These are phyloP conservation scores for Tenrec ecaudatus DNA, from an alignment of 2,113 vertebrate species.

Conservation along the genomic window DNA sequence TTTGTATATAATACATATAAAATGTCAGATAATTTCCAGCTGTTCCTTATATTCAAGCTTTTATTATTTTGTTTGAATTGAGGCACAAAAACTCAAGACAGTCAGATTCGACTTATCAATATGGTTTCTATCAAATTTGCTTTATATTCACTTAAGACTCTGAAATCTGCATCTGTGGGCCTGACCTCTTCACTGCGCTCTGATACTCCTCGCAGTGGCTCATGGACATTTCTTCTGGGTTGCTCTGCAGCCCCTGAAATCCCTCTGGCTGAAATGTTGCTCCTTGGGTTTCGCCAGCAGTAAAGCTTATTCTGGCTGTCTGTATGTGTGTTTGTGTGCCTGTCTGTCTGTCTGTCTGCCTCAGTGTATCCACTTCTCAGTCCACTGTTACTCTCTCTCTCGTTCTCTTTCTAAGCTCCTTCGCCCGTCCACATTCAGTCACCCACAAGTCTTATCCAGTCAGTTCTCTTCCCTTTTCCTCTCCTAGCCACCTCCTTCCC, in stretches of 20 bases:
- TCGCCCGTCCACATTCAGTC: background rate
- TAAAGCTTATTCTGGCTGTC: background rate
- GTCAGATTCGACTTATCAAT: constrained; percentile 25
- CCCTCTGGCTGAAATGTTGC: background rate
- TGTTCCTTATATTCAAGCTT: constrained; percentile 29
- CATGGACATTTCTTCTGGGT: background rate
- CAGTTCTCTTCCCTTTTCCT: background rate
- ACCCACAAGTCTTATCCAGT: constrained; percentile 8
- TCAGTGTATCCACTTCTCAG: background rate
- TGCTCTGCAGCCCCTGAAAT: background rate
- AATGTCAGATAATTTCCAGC: constrained; percentile 29
- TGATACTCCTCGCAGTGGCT: background rate
- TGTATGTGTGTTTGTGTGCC: background rate
- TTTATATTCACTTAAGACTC: background rate
- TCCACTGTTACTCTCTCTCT: background rate
- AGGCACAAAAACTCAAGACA: constrained; percentile 54
- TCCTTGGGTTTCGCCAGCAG: background rate
- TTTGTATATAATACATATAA: constrained; percentile 3
- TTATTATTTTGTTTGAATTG: constrained; percentile 61
- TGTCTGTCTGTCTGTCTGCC: background rate
- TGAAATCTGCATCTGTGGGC: background rate
- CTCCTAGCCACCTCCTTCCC: background rate
- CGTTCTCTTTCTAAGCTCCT: background rate
- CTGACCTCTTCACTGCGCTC: background rate
- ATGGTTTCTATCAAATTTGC: background rate